A percentile compares a stretch with the other conserved stretches of the same genome.
Evolutionary conservation across 2,797 vertebrate genomes (phyloP).

Genomic region (Melanotaenia parkinsoni): DNA sequence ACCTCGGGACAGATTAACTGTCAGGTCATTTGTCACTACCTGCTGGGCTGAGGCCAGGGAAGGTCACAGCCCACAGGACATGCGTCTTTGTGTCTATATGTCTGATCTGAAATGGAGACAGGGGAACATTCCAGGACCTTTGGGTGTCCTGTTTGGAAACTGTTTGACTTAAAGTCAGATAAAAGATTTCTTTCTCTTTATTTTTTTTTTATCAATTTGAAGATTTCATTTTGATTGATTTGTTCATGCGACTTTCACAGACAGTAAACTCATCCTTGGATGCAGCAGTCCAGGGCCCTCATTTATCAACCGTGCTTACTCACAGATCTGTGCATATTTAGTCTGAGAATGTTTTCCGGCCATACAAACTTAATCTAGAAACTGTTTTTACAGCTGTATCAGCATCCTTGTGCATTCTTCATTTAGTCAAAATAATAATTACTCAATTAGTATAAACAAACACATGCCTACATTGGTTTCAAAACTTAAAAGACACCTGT

Average conservation of each 20-base stretch:
- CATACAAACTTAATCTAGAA: neutral
- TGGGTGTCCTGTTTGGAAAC: slow-evolving; percentile 47
- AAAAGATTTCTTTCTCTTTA: slow-evolving; percentile 18
- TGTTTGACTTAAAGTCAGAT: slow-evolving; percentile 25
- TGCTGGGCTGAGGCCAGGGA: slow-evolving; percentile 75
- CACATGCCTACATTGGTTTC: no score
- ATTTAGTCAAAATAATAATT: neutral
- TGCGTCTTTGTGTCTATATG: slow-evolving; percentile 60
- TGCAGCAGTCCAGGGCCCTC: neutral
- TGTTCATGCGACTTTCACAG: slow-evolving; percentile 5
- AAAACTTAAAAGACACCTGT: no score
- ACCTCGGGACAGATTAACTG: slow-evolving; percentile 80
- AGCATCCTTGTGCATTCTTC: neutral
- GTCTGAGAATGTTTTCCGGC: no score
- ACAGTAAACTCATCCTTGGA: slow-evolving; percentile 14
- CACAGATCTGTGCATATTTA: no score
- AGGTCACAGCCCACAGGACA: slow-evolving; percentile 70
- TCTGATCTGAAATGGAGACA: slow-evolving; percentile 67
- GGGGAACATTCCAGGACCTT: slow-evolving; percentile 63
- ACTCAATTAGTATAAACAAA: neutral
- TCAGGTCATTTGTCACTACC: slow-evolving; percentile 83
- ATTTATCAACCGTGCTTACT: no score
- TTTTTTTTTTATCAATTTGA: neutral
- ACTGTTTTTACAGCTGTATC: neutral
- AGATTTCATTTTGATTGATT: slow-evolving; percentile 52